phyloP scores from a whole-genome alignment of 2,797 vertebrate species.

The Girardinus metallicus region DNA sequence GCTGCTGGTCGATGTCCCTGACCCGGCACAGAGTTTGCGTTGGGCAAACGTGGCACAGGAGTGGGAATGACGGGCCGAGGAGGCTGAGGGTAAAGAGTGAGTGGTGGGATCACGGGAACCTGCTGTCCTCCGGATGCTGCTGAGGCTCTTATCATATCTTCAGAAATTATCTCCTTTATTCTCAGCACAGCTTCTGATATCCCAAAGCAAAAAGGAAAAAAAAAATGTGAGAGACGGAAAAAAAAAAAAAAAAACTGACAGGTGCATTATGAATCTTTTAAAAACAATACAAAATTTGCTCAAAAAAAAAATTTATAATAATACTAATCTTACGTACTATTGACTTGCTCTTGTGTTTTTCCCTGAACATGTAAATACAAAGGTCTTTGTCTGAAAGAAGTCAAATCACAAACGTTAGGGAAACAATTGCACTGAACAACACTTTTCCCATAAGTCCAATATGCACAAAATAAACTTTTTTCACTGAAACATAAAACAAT shows the following conservation, averaged over 20 bases:
- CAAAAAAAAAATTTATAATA: not conserved
- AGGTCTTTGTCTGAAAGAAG: constrained; percentile 79
- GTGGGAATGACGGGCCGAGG: constrained; percentile 65
- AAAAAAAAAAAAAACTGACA: not conserved
- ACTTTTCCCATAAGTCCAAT: not conserved
- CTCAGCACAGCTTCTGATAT: constrained; percentile 79
- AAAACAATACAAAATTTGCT: not conserved
- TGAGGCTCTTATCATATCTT: constrained; percentile 75
- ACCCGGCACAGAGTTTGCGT: constrained; percentile 41
- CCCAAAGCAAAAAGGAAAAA: constrained; percentile 8
- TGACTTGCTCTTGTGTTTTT: constrained; percentile 81
- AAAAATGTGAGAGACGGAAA: not conserved
- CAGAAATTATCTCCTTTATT: constrained; percentile 85
- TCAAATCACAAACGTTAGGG: constrained; percentile 34
- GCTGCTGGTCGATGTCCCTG: constrained; percentile 80
- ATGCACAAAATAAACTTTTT: not conserved
- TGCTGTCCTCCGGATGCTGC: constrained; percentile 74
- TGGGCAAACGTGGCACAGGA: constrained; percentile 59
- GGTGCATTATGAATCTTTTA: not conserved
- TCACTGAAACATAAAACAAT: no score
- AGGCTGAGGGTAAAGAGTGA: constrained; percentile 83
- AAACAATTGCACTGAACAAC: constrained; percentile 5
- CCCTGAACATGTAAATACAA: constrained; percentile 85
- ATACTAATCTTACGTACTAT: constrained; percentile 74
- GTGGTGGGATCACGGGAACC: constrained; percentile 74